phyloP scores from a whole-genome alignment of 2,888 invertebrate genomes.

The Drosophila aldrichi region DNA sequence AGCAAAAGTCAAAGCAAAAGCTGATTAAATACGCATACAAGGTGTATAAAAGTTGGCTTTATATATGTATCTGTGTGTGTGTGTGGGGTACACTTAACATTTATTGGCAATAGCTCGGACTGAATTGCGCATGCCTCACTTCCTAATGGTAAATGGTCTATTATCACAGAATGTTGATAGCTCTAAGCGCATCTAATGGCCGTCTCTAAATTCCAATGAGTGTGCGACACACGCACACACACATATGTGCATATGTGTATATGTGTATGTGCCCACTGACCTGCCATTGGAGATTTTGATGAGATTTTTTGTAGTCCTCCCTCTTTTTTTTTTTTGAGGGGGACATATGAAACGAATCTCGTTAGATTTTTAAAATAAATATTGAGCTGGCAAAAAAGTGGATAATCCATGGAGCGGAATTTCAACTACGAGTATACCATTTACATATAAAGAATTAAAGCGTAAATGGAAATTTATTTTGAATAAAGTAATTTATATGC shows the following conservation, averaged over 20 bases:
- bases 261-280: slow-evolving; percentile 18
- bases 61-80: slow-evolving; percentile 1
- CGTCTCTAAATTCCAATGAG: slow-evolving; percentile 31
- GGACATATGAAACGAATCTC: not conserved
- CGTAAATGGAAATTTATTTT: not conserved
- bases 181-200: slow-evolving; percentile 41
- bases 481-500: not conserved
- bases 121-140: slow-evolving; percentile 61
- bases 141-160: slow-evolving; percentile 63
- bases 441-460: not conserved
- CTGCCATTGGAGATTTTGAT: slow-evolving; percentile 15
- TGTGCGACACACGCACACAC: not conserved
- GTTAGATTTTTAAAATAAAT: not conserved
- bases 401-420: not conserved
- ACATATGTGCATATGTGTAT: slow-evolving; percentile 2
- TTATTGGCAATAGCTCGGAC: slow-evolving; percentile 60
- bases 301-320: not conserved
- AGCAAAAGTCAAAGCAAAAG: slow-evolving; percentile 58
- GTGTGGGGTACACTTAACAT: slow-evolving; percentile 51
- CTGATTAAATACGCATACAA: slow-evolving; percentile 65
- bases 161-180: slow-evolving; percentile 47
- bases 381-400: not conserved
- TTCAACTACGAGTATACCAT: fast-evolving
- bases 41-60: not conserved
- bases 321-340: too few species aligned